These are phyloP conservation scores for Brachylomia viminalis DNA, from an alignment of 2,888 invertebrate genomes.

Conservation along the genomic window DNA sequence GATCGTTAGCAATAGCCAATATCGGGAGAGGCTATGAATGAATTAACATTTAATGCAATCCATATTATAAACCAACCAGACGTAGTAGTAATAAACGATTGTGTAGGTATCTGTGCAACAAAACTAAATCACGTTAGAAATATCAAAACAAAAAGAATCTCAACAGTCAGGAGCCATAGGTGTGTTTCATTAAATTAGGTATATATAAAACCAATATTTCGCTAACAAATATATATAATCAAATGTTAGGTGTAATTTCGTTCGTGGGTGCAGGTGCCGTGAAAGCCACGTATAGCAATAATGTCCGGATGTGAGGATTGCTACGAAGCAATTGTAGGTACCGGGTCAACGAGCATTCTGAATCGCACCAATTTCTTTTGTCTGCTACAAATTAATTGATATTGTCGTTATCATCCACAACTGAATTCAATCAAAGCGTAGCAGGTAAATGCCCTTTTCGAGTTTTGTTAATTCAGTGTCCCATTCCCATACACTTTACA, in stretches of 20 bases:
- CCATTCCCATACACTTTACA: neutral
- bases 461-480: neutral
- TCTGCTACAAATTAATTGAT: constrained; percentile 27
- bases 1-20: neutral
- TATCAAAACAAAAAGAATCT: too few species aligned
- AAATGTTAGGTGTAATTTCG: constrained; percentile 19
- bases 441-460: neutral
- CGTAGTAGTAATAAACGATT: neutral
- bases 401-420: constrained; percentile 8
- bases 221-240: neutral
- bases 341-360: constrained; percentile 18
- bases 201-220: constrained; percentile 3
- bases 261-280: constrained; percentile 15
- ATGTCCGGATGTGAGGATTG: constrained; percentile 38
- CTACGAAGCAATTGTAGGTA: constrained; percentile 53
- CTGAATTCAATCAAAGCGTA: neutral
- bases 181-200: neutral
- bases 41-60: neutral
- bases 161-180: neutral
- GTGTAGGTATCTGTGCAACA: neutral
- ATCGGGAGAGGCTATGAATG: neutral
- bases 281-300: constrained; percentile 48
- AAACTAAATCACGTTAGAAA: neutral
- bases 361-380: constrained; percentile 22
- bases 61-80: neutral